phyloP scores from a whole-genome alignment of 2,797 vertebrate species.

The Odontamblyopus rebecca region DNA sequence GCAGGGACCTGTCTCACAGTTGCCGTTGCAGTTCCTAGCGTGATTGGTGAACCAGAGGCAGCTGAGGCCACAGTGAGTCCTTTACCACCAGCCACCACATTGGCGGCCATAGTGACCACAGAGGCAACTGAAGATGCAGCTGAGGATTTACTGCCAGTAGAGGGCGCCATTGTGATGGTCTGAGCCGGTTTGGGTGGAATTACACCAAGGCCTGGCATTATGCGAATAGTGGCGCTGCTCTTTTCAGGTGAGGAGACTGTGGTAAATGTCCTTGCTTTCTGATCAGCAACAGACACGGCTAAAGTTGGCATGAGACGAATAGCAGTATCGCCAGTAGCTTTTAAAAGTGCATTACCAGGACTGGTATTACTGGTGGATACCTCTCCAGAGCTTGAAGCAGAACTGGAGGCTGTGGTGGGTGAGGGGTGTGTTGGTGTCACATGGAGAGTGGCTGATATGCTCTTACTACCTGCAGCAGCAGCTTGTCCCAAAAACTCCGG shows the following conservation, averaged over 20 bases:
- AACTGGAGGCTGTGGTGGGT: slow-evolving; percentile 47
- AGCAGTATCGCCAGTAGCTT: slow-evolving; percentile 80
- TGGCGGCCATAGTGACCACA: slow-evolving; percentile 83
- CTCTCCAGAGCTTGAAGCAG: slow-evolving; percentile 71
- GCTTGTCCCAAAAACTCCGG: slow-evolving; percentile 90
- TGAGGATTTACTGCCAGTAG: slow-evolving; percentile 68
- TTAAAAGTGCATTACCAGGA: slow-evolving; percentile 79
- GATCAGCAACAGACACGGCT: slow-evolving; percentile 87
- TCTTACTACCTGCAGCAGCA: slow-evolving; percentile 76
- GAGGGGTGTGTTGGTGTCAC: slow-evolving; percentile 79
- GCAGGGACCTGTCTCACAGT: slow-evolving; percentile 90
- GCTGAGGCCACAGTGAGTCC: slow-evolving; percentile 83
- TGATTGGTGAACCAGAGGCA: slow-evolving; percentile 79
- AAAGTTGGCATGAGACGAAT: slow-evolving; percentile 96
- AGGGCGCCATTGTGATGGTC: slow-evolving; percentile 86
- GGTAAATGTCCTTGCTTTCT: slow-evolving; percentile 85
- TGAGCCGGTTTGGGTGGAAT: slow-evolving; percentile 91
- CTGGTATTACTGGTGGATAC: slow-evolving; percentile 70
- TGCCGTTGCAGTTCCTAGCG: slow-evolving; percentile 82
- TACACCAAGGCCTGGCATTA: slow-evolving; percentile 92
- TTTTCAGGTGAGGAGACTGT: slow-evolving; percentile 85
- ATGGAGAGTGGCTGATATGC: slow-evolving; percentile 92
- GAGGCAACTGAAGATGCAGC: slow-evolving; percentile 76
- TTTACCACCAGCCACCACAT: slow-evolving; percentile 83
- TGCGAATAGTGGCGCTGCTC: slow-evolving; percentile 87